phyloP scores from a whole-genome alignment of 1,140 invertebrate species.

The Zaprionus ornatus region DNA sequence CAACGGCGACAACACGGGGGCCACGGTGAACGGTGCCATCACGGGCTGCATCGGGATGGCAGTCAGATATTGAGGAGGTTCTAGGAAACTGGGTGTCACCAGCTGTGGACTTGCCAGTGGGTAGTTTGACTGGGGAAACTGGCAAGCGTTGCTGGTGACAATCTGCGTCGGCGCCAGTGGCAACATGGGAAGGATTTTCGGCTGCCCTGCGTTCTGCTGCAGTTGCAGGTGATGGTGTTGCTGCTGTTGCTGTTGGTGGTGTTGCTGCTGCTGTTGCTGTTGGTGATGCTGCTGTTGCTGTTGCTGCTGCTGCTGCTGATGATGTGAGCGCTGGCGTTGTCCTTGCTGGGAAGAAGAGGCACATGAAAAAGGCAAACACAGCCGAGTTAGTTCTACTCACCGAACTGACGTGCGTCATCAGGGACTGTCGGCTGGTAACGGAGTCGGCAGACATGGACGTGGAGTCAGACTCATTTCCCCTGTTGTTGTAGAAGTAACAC shows the following conservation, averaged over 20 bases:
- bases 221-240: slow-evolving; percentile 51
- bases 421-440: slow-evolving; percentile 86
- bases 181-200: slow-evolving; percentile 66
- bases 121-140: slow-evolving; percentile 65
- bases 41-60: slow-evolving; percentile 87
- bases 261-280: slow-evolving; percentile 47
- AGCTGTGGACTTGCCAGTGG: slow-evolving; percentile 72
- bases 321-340: slow-evolving; percentile 62
- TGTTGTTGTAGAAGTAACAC: slow-evolving; percentile 64
- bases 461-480: slow-evolving; percentile 85
- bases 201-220: slow-evolving; percentile 40
- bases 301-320: slow-evolving; percentile 51
- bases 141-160: slow-evolving; percentile 56
- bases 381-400: slow-evolving; percentile 60
- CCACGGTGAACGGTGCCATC: slow-evolving; percentile 82
- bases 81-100: slow-evolving; percentile 84
- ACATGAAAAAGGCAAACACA: background rate
- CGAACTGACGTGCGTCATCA: slow-evolving; percentile 85
- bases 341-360: slow-evolving; percentile 46
- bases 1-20: slow-evolving; percentile 81
- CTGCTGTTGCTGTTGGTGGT: slow-evolving; percentile 40
- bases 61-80: slow-evolving; percentile 87
- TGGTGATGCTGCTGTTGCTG: slow-evolving; percentile 55
- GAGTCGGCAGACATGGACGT: slow-evolving; percentile 89
- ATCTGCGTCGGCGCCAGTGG: slow-evolving; percentile 60